phyloP scores from a whole-genome alignment of 1,140 invertebrate species.

The Ceratina australensis region DNA sequence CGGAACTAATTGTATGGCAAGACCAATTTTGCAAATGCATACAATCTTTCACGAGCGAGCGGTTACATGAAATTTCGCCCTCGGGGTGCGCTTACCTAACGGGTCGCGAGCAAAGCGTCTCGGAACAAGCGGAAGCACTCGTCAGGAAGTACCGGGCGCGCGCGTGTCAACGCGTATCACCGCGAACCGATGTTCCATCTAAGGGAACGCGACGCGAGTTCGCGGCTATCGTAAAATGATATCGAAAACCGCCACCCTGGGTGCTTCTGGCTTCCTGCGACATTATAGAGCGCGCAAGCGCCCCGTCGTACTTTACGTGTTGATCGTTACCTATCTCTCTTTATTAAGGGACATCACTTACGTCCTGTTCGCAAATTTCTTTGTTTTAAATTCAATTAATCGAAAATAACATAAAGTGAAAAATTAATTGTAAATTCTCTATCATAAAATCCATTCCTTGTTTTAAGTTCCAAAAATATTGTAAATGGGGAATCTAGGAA shows the following conservation, averaged over 20 bases:
- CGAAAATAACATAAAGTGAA: no score
- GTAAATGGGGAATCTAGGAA: no score
- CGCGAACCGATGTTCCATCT: conserved; percentile 25
- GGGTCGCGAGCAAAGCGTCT: background rate
- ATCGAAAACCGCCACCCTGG: conserved; percentile 34
- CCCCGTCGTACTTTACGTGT: conserved; percentile 57
- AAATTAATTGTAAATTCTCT: no score
- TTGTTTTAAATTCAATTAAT: no score
- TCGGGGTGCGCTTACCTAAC: background rate
- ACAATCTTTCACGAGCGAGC: background rate
- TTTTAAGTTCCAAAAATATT: no score
- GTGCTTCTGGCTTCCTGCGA: conserved; percentile 44
- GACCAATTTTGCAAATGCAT: background rate
- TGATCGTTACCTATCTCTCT: conserved; percentile 64
- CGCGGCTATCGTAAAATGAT: conserved; percentile 49
- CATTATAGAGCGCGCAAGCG: conserved; percentile 61
- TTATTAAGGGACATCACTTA: conserved; percentile 31
- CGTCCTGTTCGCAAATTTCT: background rate
- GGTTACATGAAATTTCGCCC: background rate
- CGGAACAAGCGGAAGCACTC: conserved; percentile 8
- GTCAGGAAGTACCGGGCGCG: conserved; percentile 8
- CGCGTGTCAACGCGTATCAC: conserved; percentile 54
- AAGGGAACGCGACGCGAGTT: conserved; percentile 31
- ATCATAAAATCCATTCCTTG: no score
- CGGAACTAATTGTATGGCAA: no score